Evolutionary conservation across 37 sponge, comb jelly and placozoan genomes (phyloP).

Genomic region (Halisarca cf. caerulea): DNA sequence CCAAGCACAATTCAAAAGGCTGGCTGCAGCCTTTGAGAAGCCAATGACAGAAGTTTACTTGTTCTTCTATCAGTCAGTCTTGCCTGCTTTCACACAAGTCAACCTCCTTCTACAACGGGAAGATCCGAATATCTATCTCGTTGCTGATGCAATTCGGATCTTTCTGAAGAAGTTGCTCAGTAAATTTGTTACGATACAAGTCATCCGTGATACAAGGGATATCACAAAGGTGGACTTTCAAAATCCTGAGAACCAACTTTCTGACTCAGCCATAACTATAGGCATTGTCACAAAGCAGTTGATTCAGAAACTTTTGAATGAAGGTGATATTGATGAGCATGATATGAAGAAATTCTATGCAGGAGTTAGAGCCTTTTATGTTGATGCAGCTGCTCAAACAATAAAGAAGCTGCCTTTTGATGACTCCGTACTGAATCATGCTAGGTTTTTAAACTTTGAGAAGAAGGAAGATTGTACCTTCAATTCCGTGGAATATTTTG

Average conservation of each 20-base stretch:
- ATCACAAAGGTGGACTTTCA: slow-evolving; percentile 14
- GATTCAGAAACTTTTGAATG: slow-evolving; percentile 10
- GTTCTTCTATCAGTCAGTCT: background rate
- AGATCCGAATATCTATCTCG: slow-evolving; percentile 32
- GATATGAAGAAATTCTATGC: slow-evolving; percentile 35
- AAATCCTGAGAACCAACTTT: slow-evolving; percentile 20
- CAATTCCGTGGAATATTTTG: slow-evolving; percentile 32
- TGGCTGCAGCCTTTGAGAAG: background rate
- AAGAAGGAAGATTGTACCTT: slow-evolving; percentile 21
- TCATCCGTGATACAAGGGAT: slow-evolving; percentile 23
- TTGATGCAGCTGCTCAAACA: slow-evolving; percentile 13
- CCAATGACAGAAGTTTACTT: background rate
- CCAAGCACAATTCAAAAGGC: background rate
- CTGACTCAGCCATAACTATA: slow-evolving; percentile 15
- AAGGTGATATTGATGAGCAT: slow-evolving; percentile 23
- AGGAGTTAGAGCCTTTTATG: slow-evolving; percentile 48
- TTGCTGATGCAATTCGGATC: slow-evolving; percentile 21
- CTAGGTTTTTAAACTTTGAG: slow-evolving; percentile 35
- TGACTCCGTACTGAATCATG: background rate
- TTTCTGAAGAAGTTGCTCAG: slow-evolving; percentile 38
- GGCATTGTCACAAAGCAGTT: slow-evolving; percentile 30
- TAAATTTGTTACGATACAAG: slow-evolving; percentile 29
- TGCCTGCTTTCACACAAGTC: background rate
- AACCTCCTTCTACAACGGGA: background rate
- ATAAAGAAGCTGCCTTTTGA: slow-evolving; percentile 36